These are phyloP conservation scores for Perognathus longimembris DNA, from an alignment of 2,113 vertebrate species.

Conservation along the genomic window DNA sequence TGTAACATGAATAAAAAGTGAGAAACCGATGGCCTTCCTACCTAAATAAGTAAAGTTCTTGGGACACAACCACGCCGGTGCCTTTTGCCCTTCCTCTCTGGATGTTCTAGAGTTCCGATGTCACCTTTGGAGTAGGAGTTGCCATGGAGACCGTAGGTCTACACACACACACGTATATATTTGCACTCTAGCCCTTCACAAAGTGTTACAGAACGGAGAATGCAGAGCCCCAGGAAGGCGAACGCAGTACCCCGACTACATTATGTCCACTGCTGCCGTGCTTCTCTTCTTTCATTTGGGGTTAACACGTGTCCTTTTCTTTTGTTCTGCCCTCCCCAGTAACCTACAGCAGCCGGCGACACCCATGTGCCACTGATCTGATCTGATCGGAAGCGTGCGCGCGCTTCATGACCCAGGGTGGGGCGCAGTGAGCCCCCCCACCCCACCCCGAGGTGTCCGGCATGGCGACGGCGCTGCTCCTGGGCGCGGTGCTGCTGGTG, in stretches of 20 bases:
- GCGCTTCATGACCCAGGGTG: conserved; percentile 84
- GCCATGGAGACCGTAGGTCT: background rate
- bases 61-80: background rate
- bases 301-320: conserved; percentile 53
- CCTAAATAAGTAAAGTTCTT: background rate
- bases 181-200: too few species aligned
- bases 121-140: background rate
- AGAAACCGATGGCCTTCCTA: background rate
- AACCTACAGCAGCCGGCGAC: conserved; percentile 58
- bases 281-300: accelerated
- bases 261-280: background rate
- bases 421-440: conserved; percentile 89
- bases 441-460: conserved; percentile 88
- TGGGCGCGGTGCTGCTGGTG: conserved; percentile 92
- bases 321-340: conserved; percentile 79
- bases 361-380: conserved; percentile 59
- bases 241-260: accelerated
- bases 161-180: too few species aligned
- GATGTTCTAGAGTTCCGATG: background rate
- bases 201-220: background rate
- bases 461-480: conserved; percentile 91
- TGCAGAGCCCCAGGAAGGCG: accelerated
- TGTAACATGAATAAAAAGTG: background rate
- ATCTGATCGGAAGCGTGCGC: too few species aligned
- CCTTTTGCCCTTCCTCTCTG: background rate